A percentile compares a stretch with the other conserved stretches of the same genome.
Conservation (phyloP, 2,113 vertebrate genomes). For the Aegotheles bennettii region DNA sequence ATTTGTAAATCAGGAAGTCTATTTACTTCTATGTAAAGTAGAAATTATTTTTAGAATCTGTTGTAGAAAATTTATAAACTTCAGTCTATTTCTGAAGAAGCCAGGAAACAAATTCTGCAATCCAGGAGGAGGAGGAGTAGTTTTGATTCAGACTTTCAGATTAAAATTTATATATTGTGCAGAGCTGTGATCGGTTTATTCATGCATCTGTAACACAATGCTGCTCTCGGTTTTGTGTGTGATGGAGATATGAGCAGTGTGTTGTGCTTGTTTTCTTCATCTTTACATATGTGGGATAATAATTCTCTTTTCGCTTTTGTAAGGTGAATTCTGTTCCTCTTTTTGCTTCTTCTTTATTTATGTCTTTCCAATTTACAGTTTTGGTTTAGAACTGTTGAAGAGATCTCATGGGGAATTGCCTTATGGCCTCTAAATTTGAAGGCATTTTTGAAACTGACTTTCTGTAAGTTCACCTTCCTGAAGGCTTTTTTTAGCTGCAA, state of each 20-base stretch:
- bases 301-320: background rate
- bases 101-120: background rate
- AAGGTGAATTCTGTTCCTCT: background rate
- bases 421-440: background rate
- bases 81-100: background rate
- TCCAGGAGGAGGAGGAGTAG: background rate
- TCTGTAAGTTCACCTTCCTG: background rate
- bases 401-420: background rate
- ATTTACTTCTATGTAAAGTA: background rate
- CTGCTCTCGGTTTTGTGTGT: background rate
- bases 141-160: background rate
- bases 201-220: background rate
- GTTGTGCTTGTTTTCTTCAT: background rate
- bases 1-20: constrained; percentile 21
- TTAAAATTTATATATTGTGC: background rate
- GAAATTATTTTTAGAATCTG: constrained; percentile 34
- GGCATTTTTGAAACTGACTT: background rate
- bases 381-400: background rate
- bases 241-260: background rate
- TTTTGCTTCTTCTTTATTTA: background rate
- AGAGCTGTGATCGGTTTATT: background rate
- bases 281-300: background rate
- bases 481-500: background rate
- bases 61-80: background rate
- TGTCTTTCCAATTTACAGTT: background rate